Evolutionary conservation across 2,113 vertebrate genomes (phyloP), one percentile per base, ranked within the genome.

Genomic region (Corvus hawaiiensis): DNA sequence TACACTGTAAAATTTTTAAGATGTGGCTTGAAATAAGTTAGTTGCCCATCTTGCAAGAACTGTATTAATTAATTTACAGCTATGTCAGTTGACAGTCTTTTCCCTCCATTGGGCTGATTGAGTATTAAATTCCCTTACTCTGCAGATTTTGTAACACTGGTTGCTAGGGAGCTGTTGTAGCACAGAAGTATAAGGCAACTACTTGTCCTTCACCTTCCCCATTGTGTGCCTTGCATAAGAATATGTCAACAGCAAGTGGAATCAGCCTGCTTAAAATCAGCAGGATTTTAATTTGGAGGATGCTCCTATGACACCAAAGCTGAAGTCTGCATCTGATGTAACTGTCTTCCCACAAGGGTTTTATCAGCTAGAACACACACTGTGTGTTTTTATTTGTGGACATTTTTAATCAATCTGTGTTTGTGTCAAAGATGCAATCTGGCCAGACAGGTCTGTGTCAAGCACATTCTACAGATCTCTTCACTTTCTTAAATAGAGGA

Each of bases 101-200:
- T 41, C 18, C n/a, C 11, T 83, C 10, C 9, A 7, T 27, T 46
- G 24, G 22, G 21, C 13, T 26, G 4, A 39, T 13, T 0, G 4
- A 43, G 3, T 13, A 14, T 80, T 62, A 18, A 54, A 32, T 68
- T 84, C 15, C 10, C 13, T 71, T 41, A 9, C 16, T n/a, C 7
- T 48, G 44, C 20, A 67, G 48, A 62, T 79, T 83, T 83, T 79
- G 7, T 35, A 64, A 43, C 13, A 16, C 7, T 32, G 6, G 1
- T 30, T 58, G 6, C 21, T 58, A 39, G 32, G 61, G 24, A 54
- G 4, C 5, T 79, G 14, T 66, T 86, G 10, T 21, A 66, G 30
- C 14, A 37, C 16, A 62, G 11, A n/a, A 30, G 2, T 24, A 8
- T 39, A 71, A 41, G 43, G 26, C 19, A 84, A 16, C 14, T 41